Evolutionary conservation across 2,888 invertebrate genomes (phyloP), one percentile per base, ranked within the genome.

Genomic region (Eilema griseolum): DNA sequence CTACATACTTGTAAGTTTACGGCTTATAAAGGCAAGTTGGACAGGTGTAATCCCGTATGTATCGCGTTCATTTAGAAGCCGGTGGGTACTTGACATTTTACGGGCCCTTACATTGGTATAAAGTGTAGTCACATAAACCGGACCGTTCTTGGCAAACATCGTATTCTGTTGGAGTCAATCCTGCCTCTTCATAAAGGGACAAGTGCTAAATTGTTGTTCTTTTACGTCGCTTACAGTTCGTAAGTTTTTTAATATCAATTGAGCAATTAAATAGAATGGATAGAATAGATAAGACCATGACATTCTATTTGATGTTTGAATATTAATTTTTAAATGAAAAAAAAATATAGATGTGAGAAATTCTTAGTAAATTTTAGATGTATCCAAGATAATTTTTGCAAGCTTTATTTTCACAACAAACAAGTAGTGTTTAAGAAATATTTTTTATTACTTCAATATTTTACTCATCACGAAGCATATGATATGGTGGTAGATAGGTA

Each of bases 21-120:
- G 72, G 69, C 23, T 20, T 46, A 78, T 82, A 82, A 82, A 80
- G 78, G 46, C 70, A 68, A 72, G 70, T 73, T 33, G 70, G 67
- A 74, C 77, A 82, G 83, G 78, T 82, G 81, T 82, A 80, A 73
- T 74, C 68, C 66, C 65, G 68, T 77, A 77, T 71, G 72, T 80
- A 77, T 77, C 71, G 67, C 68, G 70, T 79, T 82, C 74, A 80
- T 82, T 80, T 77, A 71, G 74, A 71, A 73, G 63, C 75, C 68
- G 72, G 72, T 60, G 41, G 67, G 74, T 65, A 78, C 81, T 77
- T 78, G 78, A 76, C 73, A 79, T 74, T 83, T 85, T 84, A 85
- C 78, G 76, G 77, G 68, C 78, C 75, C 77, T 81, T 83, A 79
- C 78, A 79, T 78, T 77, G 71, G 75, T 78, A 73, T 79, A 79